phyloP scores from a whole-genome alignment of 2,113 vertebrate species.

The Aepyceros melampus region DNA sequence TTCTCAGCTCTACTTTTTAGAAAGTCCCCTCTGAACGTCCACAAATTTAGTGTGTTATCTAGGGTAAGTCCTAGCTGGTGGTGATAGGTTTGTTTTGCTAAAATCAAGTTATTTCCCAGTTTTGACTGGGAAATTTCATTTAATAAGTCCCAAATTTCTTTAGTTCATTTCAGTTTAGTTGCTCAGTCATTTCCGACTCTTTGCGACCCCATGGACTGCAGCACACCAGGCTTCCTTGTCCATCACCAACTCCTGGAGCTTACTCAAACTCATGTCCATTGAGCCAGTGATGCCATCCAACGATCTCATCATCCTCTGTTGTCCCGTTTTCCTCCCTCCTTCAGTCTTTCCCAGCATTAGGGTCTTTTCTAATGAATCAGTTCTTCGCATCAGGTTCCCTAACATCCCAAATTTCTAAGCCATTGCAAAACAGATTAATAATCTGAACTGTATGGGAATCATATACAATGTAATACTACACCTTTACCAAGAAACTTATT shows the following conservation, averaged over 20 bases:
- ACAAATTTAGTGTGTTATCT: constrained; percentile 19
- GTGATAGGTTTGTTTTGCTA: background rate
- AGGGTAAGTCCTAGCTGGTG: background rate
- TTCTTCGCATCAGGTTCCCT: background rate
- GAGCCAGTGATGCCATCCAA: background rate
- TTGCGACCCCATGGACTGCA: background rate
- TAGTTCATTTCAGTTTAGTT: background rate
- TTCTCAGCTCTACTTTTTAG: background rate
- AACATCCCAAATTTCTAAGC: background rate
- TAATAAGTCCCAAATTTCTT: background rate
- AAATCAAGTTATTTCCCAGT: background rate
- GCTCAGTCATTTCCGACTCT: background rate
- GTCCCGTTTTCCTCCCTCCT: background rate
- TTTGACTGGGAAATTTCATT: background rate
- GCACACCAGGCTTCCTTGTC: background rate
- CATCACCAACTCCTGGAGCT: background rate
- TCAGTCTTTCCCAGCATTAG: background rate
- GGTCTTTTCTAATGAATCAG: background rate
- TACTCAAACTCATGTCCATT: background rate
- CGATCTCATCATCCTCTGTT: background rate
- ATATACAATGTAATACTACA: background rate
- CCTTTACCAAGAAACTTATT: background rate
- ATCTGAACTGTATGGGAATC: background rate
- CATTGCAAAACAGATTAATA: background rate
- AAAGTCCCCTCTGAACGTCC: background rate